Conservation (phyloP, 2,113 vertebrate species). For the Reinhardtius hippoglossoides region DNA sequence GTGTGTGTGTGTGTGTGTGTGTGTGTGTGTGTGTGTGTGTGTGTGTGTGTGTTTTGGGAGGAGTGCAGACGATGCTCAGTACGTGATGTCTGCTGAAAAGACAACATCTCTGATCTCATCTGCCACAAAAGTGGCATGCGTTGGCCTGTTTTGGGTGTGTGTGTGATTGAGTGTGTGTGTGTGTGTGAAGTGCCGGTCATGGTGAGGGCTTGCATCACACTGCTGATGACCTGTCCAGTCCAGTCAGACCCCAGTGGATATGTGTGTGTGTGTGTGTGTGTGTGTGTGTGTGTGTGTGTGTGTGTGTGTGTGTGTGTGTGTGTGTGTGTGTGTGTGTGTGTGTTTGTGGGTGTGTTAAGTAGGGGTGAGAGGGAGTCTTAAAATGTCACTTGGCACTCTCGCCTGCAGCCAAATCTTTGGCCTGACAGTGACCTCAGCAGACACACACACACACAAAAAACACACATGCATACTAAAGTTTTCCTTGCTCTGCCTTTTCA, state of each 20-base stretch:
- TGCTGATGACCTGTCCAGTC: constrained; percentile 87
- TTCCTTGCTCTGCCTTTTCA: constrained; percentile 5
- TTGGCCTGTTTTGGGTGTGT: constrained; percentile 27
- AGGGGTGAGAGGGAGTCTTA: constrained; percentile 40
- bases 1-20: too few relatives aligned
- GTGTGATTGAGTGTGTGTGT: constrained; percentile 32
- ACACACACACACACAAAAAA: constrained; percentile 28
- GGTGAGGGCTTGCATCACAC: constrained; percentile 80
- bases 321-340: constrained; percentile 25
- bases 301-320: constrained; percentile 42
- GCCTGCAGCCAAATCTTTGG: constrained; percentile 63
- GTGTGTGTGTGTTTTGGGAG: not conserved
- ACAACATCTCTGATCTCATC: constrained; percentile 87
- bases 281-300: constrained; percentile 35
- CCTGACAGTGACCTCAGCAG: constrained; percentile 47
- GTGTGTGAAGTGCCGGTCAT: constrained; percentile 76
- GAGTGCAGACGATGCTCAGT: constrained; percentile 72
- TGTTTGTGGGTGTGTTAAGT: constrained; percentile 32
- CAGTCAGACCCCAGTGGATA: constrained; percentile 75
- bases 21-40: constrained; percentile 2
- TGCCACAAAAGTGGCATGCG: constrained; percentile 67
- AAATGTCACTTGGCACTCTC: constrained; percentile 66
- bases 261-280: constrained; percentile 4
- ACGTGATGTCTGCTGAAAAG: constrained; percentile 84
- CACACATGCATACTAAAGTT: not conserved